phyloP scores from a whole-genome alignment of 2,888 invertebrate genomes.

The Eupithecia centaureata region DNA sequence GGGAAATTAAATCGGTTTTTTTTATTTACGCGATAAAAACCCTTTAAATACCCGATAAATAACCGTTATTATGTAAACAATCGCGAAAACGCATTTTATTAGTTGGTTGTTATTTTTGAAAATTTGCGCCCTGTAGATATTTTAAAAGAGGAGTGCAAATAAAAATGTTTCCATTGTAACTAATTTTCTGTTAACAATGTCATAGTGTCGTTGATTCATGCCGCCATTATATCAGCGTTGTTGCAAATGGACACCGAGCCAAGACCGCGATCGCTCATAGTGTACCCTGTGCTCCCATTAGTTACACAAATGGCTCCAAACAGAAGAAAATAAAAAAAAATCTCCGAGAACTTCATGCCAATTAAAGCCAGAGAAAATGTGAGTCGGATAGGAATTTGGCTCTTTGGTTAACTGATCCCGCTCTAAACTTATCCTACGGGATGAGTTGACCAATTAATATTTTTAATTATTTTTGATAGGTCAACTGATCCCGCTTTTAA shows the following conservation, averaged over 20 bases:
- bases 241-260: constrained; percentile 62
- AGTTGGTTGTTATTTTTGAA: no score
- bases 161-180: not conserved
- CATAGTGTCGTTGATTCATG: constrained; percentile 49
- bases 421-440: no score
- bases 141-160: not conserved
- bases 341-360: not conserved
- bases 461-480: no score
- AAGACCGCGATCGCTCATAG: constrained; percentile 64
- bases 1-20: no score
- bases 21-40: no score
- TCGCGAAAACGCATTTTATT: no score
- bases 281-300: constrained; percentile 62
- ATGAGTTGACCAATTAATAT: no score
- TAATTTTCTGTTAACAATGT: constrained; percentile 13
- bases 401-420: no score
- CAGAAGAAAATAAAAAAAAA: constrained; percentile 3
- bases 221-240: constrained; percentile 59
- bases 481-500: no score
- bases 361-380: not conserved
- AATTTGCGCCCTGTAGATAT: not conserved
- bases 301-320: constrained; percentile 62
- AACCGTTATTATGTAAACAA: no score
- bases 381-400: not conserved
- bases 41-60: no score